Evolutionary conservation across 2,113 vertebrate genomes (phyloP).

Genomic region (Arvicanthis niloticus): DNA sequence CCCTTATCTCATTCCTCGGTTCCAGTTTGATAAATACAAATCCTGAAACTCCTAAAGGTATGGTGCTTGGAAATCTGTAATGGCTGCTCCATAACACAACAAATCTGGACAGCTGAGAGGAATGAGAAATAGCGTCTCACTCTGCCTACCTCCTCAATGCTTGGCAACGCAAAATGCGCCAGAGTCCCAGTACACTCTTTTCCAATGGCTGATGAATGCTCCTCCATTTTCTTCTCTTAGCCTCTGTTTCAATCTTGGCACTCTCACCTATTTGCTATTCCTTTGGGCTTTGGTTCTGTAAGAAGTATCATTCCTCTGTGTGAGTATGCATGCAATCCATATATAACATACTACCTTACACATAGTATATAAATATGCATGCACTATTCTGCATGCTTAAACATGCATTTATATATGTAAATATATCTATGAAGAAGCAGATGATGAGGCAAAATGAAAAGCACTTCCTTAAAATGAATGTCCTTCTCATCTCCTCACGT

Average conservation of each 20-base stretch:
- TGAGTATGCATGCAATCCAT: neutral
- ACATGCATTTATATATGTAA: neutral
- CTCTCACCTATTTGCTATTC: neutral
- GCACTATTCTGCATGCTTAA: constrained; percentile 27
- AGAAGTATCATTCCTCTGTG: constrained; percentile 60
- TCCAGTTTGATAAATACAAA: constrained; percentile 74
- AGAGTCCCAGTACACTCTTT: neutral
- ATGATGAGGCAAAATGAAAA: constrained; percentile 68
- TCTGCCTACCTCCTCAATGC: neutral
- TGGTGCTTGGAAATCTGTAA: constrained; percentile 32
- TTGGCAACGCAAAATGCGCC: neutral
- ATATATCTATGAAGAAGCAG: neutral
- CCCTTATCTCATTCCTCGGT: constrained; percentile 72
- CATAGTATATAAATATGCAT: constrained; percentile 13
- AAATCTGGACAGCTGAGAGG: neutral
- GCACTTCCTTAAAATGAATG: constrained; percentile 86
- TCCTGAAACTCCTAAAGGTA: constrained; percentile 61
- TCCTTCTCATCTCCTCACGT: constrained; percentile 68
- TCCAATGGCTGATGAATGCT: constrained; percentile 43
- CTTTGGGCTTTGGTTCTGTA: constrained; percentile 51
- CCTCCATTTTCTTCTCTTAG: neutral
- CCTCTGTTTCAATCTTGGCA: constrained; percentile 25
- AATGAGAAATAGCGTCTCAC: constrained; percentile 1
- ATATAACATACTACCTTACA: neutral
- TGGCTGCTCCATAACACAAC: neutral